phyloP scores from a whole-genome alignment of 2,113 vertebrate genomes.

The Pedionomus torquatus region DNA sequence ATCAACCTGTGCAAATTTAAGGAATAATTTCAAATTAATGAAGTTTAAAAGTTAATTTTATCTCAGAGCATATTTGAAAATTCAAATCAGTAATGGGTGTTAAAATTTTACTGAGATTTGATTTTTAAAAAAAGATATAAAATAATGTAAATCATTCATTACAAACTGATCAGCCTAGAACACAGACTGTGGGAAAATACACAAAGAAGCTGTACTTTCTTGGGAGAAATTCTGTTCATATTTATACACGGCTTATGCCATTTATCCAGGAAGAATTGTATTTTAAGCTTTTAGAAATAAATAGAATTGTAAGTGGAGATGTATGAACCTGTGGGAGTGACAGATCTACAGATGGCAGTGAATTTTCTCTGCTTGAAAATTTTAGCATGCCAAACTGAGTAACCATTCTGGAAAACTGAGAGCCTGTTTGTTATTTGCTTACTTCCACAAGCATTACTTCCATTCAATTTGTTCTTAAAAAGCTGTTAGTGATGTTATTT shows the following conservation, averaged over 20 bases:
- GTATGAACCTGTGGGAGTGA: neutral
- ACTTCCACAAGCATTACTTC: conserved; percentile 7
- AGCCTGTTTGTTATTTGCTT: conserved; percentile 15
- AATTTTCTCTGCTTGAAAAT: neutral
- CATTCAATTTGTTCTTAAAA: neutral
- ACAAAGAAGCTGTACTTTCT: neutral
- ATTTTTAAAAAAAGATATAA: neutral
- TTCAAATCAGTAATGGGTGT: neutral
- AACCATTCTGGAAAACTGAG: neutral
- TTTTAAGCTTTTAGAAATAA: conserved; percentile 11
- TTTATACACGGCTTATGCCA: neutral
- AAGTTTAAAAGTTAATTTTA: neutral
- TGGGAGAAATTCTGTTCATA: neutral
- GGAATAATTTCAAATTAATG: neutral
- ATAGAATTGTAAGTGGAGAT: neutral
- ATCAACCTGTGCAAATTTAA: neutral
- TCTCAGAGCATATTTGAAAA: neutral
- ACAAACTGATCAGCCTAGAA: neutral
- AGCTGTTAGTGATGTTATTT: neutral
- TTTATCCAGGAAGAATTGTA: neutral
- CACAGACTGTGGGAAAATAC: neutral
- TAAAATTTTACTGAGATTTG: neutral
- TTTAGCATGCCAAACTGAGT: neutral
- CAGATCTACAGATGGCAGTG: neutral
- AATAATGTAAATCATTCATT: neutral